Evolutionary conservation across 2,113 vertebrate species (phyloP).

Genomic region (Noturus placidus): DNA sequence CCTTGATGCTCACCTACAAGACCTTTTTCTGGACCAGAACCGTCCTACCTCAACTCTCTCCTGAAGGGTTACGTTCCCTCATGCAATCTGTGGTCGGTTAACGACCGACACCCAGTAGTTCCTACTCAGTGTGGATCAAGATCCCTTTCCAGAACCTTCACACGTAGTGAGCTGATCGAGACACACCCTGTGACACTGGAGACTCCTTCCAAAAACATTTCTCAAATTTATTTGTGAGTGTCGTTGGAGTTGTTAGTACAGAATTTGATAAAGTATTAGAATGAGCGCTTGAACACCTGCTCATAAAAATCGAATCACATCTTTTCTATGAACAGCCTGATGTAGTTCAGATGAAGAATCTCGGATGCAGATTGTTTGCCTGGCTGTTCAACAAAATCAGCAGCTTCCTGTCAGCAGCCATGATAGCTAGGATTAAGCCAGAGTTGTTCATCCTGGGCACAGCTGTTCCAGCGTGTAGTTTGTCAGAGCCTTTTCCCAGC

Average conservation of each 20-base stretch:
- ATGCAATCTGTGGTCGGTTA: too few species aligned
- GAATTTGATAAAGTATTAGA: neutral
- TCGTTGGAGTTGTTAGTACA: neutral
- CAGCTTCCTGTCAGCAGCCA: neutral
- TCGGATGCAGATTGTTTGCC: neutral
- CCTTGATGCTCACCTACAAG: too few species aligned
- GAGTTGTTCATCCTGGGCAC: slow-evolving; percentile 6
- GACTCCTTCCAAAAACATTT: neutral
- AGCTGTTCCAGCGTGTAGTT: slow-evolving; percentile 24
- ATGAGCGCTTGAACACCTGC: neutral
- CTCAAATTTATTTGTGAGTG: too few species aligned
- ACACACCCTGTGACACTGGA: neutral
- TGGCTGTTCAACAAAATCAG: neutral
- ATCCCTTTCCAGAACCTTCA: too few species aligned
- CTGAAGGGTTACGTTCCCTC: too few species aligned
- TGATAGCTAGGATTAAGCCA: slow-evolving; percentile 14
- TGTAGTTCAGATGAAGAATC: neutral
- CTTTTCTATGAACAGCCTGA: neutral
- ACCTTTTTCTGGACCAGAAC: too few species aligned
- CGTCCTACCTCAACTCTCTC: too few species aligned
- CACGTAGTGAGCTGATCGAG: too few species aligned
- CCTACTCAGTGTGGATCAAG: too few species aligned
- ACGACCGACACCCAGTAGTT: too few species aligned
- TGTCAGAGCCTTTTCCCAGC: slow-evolving; percentile 21
- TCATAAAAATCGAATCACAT: neutral